Base-by-base conservation (phyloP, 2,888 invertebrate species). In the Leptinotarsa juncta region DNA sequence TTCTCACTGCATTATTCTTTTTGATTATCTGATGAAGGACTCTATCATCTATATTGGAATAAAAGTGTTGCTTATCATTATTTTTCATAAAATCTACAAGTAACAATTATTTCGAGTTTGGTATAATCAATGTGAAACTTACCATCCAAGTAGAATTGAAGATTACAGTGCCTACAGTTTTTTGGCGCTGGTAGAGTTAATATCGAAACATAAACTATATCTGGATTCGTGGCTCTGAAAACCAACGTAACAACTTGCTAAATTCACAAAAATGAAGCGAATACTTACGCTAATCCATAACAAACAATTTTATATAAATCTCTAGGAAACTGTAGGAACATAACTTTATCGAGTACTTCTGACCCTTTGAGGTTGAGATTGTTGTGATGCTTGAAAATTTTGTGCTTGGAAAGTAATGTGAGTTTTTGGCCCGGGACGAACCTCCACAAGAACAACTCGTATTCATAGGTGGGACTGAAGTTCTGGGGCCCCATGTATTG, bases 281-380 rank as follows among this genome's bases (percentile, higher is more conserved):
- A 76, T 73, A 85, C 89, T 88, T 89, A 93, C 93, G 91, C 91
- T 81, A 91, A 89, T 75, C 94, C 94, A 87, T 93, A 93, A 81
- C 94, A 91, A 65, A 94, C 89, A 66, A 94, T 88, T 84, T 92
- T 92, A 79, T 91, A 89, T 65, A 90, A 88, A 86, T 93, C 93
- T 81, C 90, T 90, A 53, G 93, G 93, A 92, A 93, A 94, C 84
- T 94, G 93, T 86, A 93, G 92, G 82, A 94, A 91, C 80, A 91
- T 90, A 79, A 94, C 90, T 82, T 90, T 91, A 76, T 94, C 86
- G 68, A 87, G 84, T 78, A 81, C 82, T 65, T 84, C 84, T 18
- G 78, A 71, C 53, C 83, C 85, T 79, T 86, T 86, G 71, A 85
- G 81, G 32, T 75, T 72, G 26, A 68, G 68, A 53, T 69, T 69